Percentiles rank a stretch among this genome's conserved stretches.
Evolutionary conservation across 1,140 invertebrate genomes (phyloP).

Genomic region (Brachystomella parvula): DNA sequence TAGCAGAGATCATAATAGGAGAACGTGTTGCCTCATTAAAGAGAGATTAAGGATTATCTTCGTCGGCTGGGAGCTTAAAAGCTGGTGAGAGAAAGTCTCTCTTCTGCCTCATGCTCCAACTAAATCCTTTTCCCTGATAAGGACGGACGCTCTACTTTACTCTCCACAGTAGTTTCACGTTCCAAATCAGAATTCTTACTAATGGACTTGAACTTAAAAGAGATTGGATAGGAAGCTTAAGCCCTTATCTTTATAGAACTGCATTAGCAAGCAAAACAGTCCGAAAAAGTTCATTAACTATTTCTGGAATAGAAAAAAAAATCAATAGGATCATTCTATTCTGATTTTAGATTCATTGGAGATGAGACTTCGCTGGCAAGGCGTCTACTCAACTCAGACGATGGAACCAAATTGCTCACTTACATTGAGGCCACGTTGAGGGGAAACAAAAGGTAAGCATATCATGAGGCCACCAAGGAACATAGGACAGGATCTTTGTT

Average conservation of each 20-base stretch:
- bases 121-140: too few species aligned
- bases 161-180: background rate
- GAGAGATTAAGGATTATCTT: conserved; percentile 2
- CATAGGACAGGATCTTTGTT: background rate
- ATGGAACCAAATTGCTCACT: conserved; percentile 36
- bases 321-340: background rate
- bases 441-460: conserved; percentile 36
- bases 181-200: background rate
- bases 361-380: conserved; percentile 34
- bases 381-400: conserved; percentile 36
- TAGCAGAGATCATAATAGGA: background rate
- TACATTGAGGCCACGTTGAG: conserved; percentile 38
- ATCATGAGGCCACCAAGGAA: background rate
- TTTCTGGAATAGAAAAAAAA: background rate
- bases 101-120: too few species aligned
- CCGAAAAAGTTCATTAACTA: background rate
- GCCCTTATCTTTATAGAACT: background rate
- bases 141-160: too few species aligned
- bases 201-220: background rate
- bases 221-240: background rate
- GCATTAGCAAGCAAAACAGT: background rate
- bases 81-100: too few species aligned
- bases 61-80: too few species aligned
- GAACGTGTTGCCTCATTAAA: background rate
- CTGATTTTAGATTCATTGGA: conserved; percentile 32